Evolutionary conservation across 2,888 invertebrate genomes (phyloP).

Genomic region (Meiosimyza decipiens): DNA sequence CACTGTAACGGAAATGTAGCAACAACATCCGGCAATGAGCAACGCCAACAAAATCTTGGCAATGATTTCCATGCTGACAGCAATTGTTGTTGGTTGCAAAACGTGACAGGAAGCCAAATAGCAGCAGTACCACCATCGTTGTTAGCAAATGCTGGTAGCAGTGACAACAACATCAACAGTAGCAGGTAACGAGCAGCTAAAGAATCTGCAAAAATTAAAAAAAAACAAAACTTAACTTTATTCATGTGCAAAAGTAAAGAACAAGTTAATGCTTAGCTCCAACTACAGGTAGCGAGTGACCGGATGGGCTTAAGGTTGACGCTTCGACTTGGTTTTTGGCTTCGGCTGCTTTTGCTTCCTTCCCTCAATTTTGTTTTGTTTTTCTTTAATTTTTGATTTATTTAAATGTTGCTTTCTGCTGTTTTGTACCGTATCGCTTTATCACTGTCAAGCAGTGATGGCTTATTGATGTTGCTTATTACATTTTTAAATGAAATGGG

Average conservation of each 20-base stretch:
- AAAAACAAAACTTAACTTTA: too few relatives aligned
- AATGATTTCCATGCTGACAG: slow-evolving; percentile 9
- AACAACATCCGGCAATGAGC: neutral
- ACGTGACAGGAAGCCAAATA: neutral
- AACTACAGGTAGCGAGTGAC: neutral
- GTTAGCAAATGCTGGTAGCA: too few relatives aligned
- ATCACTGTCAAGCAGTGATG: too few relatives aligned
- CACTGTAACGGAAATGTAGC: slow-evolving; percentile 1
- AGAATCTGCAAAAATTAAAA: neutral
- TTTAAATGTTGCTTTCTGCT: neutral
- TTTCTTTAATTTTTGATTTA: neutral
- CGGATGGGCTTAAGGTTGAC: neutral
- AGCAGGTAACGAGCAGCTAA: neutral
- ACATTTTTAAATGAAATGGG: too few relatives aligned
- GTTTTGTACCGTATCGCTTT: too few relatives aligned
- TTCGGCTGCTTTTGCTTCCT: neutral
- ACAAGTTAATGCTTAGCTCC: neutral
- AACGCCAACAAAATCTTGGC: slow-evolving; percentile 6
- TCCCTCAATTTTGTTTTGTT: too few relatives aligned
- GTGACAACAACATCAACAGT: neutral
- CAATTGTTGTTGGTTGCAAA: neutral
- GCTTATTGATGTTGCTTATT: too few relatives aligned
- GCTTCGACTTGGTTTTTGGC: too few relatives aligned
- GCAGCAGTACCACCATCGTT: neutral
- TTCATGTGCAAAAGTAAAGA: neutral